These are phyloP conservation scores for Accipiter virgatus DNA, from an alignment of 2,113 vertebrate genomes.

Conservation along the genomic window DNA sequence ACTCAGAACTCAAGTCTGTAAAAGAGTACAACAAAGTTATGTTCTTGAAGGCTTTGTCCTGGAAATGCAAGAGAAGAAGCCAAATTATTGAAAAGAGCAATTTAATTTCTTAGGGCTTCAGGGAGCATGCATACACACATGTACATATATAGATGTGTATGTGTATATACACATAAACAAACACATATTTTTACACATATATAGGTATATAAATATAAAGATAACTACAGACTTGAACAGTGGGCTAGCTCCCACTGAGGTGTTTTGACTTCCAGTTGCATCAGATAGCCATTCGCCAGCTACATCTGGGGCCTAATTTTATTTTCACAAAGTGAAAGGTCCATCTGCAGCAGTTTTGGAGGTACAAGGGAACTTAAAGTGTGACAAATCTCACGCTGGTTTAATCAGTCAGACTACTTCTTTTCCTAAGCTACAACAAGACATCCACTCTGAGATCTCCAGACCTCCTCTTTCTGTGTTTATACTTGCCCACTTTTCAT, in stretches of 20 bases:
- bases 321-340: not conserved
- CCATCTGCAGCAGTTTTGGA: not conserved
- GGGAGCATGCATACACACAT: too few relatives aligned
- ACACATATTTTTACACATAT: not conserved
- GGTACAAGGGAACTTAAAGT: not conserved
- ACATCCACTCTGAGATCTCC: not conserved
- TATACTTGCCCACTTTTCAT: not conserved
- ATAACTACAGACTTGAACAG: not conserved
- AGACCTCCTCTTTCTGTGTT: not conserved
- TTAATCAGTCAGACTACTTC: not conserved
- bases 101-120: not conserved
- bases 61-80: not conserved
- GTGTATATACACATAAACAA: rapidly evolving
- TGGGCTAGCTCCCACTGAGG: not conserved
- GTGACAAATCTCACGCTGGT: not conserved
- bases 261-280: not conserved
- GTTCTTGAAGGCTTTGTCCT: not conserved
- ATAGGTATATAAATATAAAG: not conserved
- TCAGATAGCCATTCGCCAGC: not conserved
- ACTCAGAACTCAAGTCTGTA: not conserved
- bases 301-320: not conserved
- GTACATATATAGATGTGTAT: too few relatives aligned
- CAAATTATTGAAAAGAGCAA: not conserved
- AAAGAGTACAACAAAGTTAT: not conserved
- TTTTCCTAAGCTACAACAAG: not conserved